Conservation (phyloP, 2,797 vertebrate genomes). For the Morus bassanus region DNA sequence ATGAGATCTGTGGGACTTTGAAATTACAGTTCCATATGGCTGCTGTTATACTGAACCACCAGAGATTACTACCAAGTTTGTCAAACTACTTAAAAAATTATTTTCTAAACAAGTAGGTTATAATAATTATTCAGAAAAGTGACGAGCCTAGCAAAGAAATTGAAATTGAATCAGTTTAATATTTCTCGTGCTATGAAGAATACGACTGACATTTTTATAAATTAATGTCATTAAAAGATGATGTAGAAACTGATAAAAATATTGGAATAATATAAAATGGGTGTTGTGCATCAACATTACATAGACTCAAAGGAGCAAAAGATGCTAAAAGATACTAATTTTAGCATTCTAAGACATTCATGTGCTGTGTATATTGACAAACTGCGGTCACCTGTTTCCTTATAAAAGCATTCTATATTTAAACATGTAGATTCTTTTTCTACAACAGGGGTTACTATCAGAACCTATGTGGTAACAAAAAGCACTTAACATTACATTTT, state of each 20-base stretch:
- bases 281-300: neutral
- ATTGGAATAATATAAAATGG: neutral
- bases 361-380: neutral
- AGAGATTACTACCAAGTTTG: constrained; percentile 58
- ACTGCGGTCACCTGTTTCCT: neutral
- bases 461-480: neutral
- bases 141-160: neutral
- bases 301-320: neutral
- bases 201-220: neutral
- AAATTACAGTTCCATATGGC: constrained; percentile 72
- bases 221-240: neutral
- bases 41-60: constrained; percentile 52
- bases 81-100: constrained; percentile 63
- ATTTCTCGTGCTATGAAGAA: neutral
- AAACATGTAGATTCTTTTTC: neutral
- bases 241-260: neutral
- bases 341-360: neutral
- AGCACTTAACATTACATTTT: neutral
- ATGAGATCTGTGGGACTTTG: constrained; percentile 69
- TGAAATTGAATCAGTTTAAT: neutral
- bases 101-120: constrained; percentile 37
- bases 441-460: neutral
- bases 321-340: neutral
- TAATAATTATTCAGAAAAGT: constrained; percentile 8
- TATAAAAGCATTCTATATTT: neutral